These are phyloP conservation scores for Papilio machaon DNA, from an alignment of 1,140 invertebrate genomes.

Conservation along the genomic window DNA sequence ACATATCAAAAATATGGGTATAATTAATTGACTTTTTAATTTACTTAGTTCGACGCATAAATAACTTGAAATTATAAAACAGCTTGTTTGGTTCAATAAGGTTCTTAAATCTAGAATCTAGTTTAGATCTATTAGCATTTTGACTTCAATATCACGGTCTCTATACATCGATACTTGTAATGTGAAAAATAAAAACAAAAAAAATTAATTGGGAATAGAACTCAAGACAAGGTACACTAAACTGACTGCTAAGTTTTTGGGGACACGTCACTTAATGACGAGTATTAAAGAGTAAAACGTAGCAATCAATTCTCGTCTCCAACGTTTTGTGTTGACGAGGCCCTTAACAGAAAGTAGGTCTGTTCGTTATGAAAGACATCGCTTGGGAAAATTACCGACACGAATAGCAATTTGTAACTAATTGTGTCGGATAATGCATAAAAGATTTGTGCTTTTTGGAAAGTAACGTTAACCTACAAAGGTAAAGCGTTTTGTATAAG, in stretches of 20 bases:
- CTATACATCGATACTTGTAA: neutral
- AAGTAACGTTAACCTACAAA: neutral
- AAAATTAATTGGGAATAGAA: neutral
- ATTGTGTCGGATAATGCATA: neutral
- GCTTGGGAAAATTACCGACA: constrained; percentile 6
- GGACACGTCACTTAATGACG: neutral
- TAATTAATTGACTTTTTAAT: neutral
- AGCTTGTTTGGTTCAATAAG: too few relatives aligned
- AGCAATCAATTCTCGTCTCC: constrained; percentile 6
- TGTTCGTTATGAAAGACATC: constrained; percentile 1
- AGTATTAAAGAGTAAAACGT: neutral
- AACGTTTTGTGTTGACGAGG: constrained; percentile 1
- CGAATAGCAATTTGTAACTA: neutral
- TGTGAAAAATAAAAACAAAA: neutral
- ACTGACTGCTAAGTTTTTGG: neutral
- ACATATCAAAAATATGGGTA: neutral
- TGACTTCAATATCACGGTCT: neutral
- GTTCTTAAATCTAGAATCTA: too few relatives aligned
- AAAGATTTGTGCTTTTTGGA: neutral
- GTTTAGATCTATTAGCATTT: too few relatives aligned
- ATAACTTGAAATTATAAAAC: neutral
- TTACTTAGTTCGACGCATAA: neutral
- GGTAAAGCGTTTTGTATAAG: too few relatives aligned
- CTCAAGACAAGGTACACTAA: neutral
- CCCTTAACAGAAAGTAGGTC: constrained; percentile 8